Base-by-base conservation (phyloP, 1,140 invertebrate species). In the Drosophila nebulosa region DNA sequence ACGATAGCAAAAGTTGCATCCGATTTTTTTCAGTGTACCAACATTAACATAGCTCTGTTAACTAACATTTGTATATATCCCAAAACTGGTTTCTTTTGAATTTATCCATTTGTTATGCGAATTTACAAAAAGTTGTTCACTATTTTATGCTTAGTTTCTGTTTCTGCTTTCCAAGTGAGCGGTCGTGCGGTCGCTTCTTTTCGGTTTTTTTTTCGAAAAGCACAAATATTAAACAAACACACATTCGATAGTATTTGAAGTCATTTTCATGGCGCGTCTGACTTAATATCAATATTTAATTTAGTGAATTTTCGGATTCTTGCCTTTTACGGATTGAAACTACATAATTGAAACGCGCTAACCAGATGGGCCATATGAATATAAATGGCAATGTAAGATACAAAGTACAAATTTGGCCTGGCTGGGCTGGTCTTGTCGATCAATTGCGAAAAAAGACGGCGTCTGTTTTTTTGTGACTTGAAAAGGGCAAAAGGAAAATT, bases 401-500 rank as follows among this genome's bases (percentile, higher is more conserved):
- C 52, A 30, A 16, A 55, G 26, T 30, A 27, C 52, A 55, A 55
- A 30, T 27, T 32, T 32, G 27, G 52, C 52, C 39, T 46, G 18
- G n/a, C n/a, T 30, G 52, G 51, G 24, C 51, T 53, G 24, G n/a
- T 53, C 51, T 14, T 27, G 26, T 55, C 26, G 52, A 55, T 55
- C 52, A 30, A 27, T 55, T 55, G 52, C 52, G 16, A 55, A 55
- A 55, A 55, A 55, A 53, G 39, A 32, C 26, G 26, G 69, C 69
- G 69, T 73, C 69, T 21, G 39, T 46, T 62, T 70, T 71, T 71
- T 12, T 32, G 30, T 55, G 69, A 55, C 72, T 84, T 57, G 30
- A 79, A 86, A 85, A 85, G 81, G 81, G 81, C 81, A 81, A 51
- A 64, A 60, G 78, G 74, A 80, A 81, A 85, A 86, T 70, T 78